Evolutionary conservation across 2,113 vertebrate genomes (phyloP), one percentile per base, ranked within the genome.

Genomic region (Oreochromis aureus): DNA sequence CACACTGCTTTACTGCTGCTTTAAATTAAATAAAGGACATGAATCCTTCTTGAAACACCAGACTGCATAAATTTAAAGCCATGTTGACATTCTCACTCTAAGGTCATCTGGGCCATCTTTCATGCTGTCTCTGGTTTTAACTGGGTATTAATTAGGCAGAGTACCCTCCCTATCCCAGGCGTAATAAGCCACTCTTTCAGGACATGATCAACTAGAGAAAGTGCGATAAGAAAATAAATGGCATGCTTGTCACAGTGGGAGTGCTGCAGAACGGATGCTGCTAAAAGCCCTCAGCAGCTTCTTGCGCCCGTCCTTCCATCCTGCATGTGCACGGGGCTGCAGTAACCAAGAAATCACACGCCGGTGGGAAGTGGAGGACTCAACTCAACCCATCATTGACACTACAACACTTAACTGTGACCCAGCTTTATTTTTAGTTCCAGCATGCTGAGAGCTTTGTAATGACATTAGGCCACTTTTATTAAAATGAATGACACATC

Each of bases 211-310:
- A 92, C 87, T 73, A 87, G 71, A 58, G 39, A 79, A 87, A 69
- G 88, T 90, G 88, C 48, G 54, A 92, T 84, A 86, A 83, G 88
- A 87, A 91, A 91, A 86, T 80, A 93, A 91, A 90, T 58, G 69
- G 30, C 87, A 48, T 51, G 84, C 46, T 87, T 86, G 87, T 94
- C 93, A 88, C 95, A 92, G 93, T 63, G 82, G 89, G 89, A 80
- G 55, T 80, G 80, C 59, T 34, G 44, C 11, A 32, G 24, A 63
- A 82, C 24, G 7, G 84, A 89, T 86, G 88, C 66, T 24, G 39
- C 89, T 87, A 87, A 92, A 87, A 89, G 88, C 69, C 53, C 66
- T 86, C 59, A 85, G 90, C 89, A 91, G 93, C 80, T 56, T 82
- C 85, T 80, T 90, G 88, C 12, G 2, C 34, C 61, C 2, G 0